Conservation (phyloP, 2,888 invertebrate species). For the Mycogona germanica region DNA sequence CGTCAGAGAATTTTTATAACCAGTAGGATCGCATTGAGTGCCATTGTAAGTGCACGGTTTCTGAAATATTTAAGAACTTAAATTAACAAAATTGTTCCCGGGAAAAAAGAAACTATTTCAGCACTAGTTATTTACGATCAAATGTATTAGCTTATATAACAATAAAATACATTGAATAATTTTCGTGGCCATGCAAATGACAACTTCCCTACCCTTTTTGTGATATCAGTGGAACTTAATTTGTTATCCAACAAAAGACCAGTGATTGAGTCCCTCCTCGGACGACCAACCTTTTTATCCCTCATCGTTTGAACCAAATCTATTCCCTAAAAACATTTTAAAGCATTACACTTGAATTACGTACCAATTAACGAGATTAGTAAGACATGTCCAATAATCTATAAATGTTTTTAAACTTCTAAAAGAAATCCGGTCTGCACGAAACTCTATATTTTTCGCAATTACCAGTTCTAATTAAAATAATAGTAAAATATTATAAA, state of each 20-base stretch:
- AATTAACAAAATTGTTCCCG: too few relatives aligned
- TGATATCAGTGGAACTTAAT: slow-evolving; percentile 10
- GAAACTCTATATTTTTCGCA: too few relatives aligned
- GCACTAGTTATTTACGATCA: too few relatives aligned
- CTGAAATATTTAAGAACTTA: too few relatives aligned
- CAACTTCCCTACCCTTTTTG: slow-evolving; percentile 1
- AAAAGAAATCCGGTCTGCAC: too few relatives aligned
- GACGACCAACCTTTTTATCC: slow-evolving; percentile 10
- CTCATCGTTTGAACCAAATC: slow-evolving; percentile 10
- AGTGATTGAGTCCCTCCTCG: not conserved
- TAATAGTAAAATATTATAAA: slow-evolving; percentile 3
- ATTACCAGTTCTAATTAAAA: too few relatives aligned
- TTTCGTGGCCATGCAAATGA: not conserved
- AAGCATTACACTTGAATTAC: not conserved
- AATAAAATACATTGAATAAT: too few relatives aligned
- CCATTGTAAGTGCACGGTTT: too few relatives aligned
- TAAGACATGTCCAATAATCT: not conserved
- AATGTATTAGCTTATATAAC: too few relatives aligned
- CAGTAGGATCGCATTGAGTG: not conserved
- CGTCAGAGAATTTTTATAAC: slow-evolving; percentile 4
- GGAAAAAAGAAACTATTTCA: too few relatives aligned
- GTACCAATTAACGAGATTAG: not conserved
- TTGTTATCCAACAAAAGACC: slow-evolving; percentile 7
- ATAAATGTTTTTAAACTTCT: not conserved
- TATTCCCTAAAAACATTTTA: slow-evolving; percentile 4